Percentiles rank a stretch among this genome's conserved stretches.
phyloP scores from a whole-genome alignment of 2,888 invertebrate genomes.

The Spilarctia lutea region DNA sequence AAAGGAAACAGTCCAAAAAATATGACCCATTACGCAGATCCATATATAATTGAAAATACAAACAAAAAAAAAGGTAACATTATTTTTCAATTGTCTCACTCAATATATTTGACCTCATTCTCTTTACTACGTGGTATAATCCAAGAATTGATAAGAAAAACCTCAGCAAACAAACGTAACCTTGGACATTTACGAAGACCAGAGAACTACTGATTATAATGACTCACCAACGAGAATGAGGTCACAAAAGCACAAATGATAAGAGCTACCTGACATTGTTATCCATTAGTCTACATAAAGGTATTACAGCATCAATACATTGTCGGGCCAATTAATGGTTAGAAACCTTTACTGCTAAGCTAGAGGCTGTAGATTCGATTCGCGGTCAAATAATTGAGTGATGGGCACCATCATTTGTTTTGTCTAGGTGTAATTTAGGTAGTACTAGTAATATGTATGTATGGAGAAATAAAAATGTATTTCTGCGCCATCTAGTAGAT shows the following conservation, averaged over 20 bases:
- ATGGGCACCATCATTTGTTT: too few species aligned
- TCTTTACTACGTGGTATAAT: neutral
- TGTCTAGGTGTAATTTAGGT: too few species aligned
- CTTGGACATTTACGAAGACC: neutral
- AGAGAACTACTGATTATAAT: neutral
- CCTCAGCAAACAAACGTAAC: constrained; percentile 2
- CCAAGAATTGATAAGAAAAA: too few species aligned
- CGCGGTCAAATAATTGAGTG: too few species aligned
- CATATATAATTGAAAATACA: neutral
- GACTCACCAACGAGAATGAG: neutral
- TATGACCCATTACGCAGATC: neutral
- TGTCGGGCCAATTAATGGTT: neutral
- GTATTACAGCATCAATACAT: neutral
- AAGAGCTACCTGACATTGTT: neutral
- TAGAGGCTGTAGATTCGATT: too few species aligned
- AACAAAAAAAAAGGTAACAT: neutral
- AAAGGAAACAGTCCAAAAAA: too few species aligned
- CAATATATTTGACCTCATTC: neutral
- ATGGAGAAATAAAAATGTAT: too few species aligned
- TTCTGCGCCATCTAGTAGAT: neutral
- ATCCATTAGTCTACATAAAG: neutral
- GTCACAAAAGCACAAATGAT: neutral
- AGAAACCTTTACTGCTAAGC: too few species aligned
- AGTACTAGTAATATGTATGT: too few species aligned
- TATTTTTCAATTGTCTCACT: neutral